Percentiles rank a stretch among this genome's conserved stretches.
phyloP scores from a whole-genome alignment of 2,888 invertebrate species.

The Microplitis deprimator region DNA sequence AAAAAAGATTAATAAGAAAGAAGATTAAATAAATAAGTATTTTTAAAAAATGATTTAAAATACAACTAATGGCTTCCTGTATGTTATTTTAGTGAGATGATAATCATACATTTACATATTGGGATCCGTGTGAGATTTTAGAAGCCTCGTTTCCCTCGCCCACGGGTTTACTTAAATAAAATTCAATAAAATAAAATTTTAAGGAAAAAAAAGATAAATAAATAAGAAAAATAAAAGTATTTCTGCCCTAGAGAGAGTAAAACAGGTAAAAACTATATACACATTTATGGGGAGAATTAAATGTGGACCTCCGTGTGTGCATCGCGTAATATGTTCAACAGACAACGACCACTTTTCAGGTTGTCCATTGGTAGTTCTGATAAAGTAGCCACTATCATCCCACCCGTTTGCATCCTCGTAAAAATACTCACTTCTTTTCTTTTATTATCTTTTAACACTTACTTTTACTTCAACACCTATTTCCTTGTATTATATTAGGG shows the following conservation, averaged over 20 bases:
- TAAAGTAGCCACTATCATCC: constrained; percentile 45
- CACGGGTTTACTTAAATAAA: constrained; percentile 19
- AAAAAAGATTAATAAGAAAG: not conserved
- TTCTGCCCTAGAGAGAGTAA: constrained; percentile 28
- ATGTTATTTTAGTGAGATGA: constrained; percentile 41
- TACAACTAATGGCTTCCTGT: constrained; percentile 38
- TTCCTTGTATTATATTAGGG: no score
- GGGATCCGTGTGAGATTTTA: constrained; percentile 39
- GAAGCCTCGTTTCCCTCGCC: constrained; percentile 41
- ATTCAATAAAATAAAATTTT: not conserved
- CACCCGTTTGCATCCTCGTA: constrained; percentile 40
- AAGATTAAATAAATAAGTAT: constrained; percentile 15
- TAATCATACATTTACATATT: constrained; percentile 43
- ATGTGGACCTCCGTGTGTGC: constrained; percentile 37
- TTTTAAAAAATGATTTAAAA: constrained; percentile 27
- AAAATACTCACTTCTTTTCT: constrained; percentile 20
- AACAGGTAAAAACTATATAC: constrained; percentile 8
- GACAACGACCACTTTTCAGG: constrained; percentile 34
- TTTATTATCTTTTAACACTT: not conserved
- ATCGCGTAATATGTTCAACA: constrained; percentile 23
- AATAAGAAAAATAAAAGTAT: not conserved
- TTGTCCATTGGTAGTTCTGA: constrained; percentile 35
- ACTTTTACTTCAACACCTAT: not conserved
- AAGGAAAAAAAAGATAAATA: not conserved
- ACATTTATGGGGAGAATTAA: constrained; percentile 14